A percentile compares a stretch with the other conserved stretches of the same genome.
Conservation (phyloP, 64 coral and sea anemone genomes). For the Actinia tenebrosa region DNA sequence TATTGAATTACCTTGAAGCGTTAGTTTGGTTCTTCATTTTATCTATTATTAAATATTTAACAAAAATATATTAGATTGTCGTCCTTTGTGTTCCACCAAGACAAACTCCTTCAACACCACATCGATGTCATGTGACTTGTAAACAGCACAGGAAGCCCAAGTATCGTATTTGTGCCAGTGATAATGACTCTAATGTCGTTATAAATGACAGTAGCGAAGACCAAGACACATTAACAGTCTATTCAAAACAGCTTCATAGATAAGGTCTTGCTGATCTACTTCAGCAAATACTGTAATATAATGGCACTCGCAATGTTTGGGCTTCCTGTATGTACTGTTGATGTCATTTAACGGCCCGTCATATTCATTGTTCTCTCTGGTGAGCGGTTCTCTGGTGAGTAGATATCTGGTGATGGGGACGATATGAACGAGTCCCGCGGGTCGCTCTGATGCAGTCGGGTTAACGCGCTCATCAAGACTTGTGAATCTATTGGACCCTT, state of each 20-base stretch:
- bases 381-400: conserved; percentile 62
- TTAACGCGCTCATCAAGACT: conserved; percentile 59
- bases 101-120: no score
- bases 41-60: no score
- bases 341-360: background rate
- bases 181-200: background rate
- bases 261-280: no score
- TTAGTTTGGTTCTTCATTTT: no score
- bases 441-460: conserved; percentile 67
- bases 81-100: no score
- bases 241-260: background rate
- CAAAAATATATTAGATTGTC: no score
- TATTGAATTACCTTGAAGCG: no score
- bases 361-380: conserved; percentile 6
- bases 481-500: conserved; percentile 66
- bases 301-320: background rate
- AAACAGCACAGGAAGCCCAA: background rate
- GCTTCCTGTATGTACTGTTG: background rate
- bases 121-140: background rate
- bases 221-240: background rate
- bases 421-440: conserved; percentile 25
- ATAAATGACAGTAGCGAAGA: background rate
- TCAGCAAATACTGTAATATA: no score
- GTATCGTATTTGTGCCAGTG: background rate
- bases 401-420: conserved; percentile 48